phyloP scores from a whole-genome alignment of 37 sponge, comb jelly and placozoan species.

The Oscarella lobularis region DNA sequence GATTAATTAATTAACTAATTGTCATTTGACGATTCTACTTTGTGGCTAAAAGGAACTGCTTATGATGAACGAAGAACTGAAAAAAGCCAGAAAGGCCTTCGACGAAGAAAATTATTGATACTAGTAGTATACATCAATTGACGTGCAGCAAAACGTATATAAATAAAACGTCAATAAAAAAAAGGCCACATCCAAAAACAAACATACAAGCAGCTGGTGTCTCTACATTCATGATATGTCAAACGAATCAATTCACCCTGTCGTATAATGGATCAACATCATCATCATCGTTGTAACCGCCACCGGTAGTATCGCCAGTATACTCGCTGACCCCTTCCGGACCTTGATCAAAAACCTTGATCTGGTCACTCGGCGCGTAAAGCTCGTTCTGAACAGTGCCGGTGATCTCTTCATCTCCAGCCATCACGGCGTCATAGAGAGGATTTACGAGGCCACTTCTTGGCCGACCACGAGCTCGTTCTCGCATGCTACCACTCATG shows the following conservation, averaged over 20 bases:
- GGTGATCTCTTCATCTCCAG: not conserved
- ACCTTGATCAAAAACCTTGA: not conserved
- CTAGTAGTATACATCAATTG: conserved; percentile 10
- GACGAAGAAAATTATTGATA: conserved; percentile 36
- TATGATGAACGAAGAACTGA: conserved; percentile 91
- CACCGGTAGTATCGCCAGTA: not conserved
- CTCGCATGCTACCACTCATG: not conserved
- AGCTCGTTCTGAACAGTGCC: not conserved
- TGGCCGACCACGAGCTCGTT: conserved; percentile 1
- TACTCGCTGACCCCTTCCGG: not conserved
- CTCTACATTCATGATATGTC: no score
- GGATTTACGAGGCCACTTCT: not conserved
- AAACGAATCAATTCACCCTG: no score
- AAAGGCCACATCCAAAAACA: no score
- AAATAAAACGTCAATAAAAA: no score
- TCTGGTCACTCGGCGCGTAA: not conserved
- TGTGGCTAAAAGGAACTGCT: conserved; percentile 74
- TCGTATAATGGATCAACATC: not conserved
- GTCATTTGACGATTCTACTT: no score
- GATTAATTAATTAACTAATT: no score
- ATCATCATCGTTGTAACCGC: no score
- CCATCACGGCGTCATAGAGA: conserved; percentile 3
- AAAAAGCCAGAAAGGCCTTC: conserved; percentile 66
- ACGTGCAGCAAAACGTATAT: no score
- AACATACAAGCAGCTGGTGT: no score